A percentile compares a stretch with the other conserved stretches of the same genome.
These are phyloP conservation scores for Ailurus styani DNA, from an alignment of 2,113 vertebrate species.

Conservation along the genomic window DNA sequence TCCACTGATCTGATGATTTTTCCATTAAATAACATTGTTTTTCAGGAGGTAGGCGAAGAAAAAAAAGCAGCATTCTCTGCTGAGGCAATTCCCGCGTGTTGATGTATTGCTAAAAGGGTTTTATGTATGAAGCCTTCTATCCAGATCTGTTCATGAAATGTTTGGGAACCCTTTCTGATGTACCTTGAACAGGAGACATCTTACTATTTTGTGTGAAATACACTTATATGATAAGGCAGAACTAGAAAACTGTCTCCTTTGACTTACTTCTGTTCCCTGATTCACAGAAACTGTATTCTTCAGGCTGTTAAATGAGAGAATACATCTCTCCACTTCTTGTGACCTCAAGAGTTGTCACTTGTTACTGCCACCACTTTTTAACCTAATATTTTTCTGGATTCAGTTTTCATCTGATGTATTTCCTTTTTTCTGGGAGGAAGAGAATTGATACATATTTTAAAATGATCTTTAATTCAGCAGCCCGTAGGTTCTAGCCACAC, in stretches of 20 bases:
- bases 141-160: background rate
- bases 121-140: background rate
- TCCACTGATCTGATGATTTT: background rate
- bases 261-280: background rate
- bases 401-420: too few species aligned
- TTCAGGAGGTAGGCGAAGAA: background rate
- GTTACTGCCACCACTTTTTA: too few species aligned
- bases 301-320: background rate
- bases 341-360: background rate
- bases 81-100: background rate
- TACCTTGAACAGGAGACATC: background rate
- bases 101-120: background rate
- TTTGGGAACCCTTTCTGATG: background rate
- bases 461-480: background rate
- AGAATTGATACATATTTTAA: background rate
- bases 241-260: background rate
- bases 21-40: background rate
- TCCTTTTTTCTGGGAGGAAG: background rate
- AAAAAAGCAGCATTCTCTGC: background rate
- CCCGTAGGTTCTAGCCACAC: background rate
- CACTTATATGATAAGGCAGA: background rate
- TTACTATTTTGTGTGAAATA: background rate
- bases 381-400: too few species aligned
- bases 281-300: background rate
- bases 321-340: background rate